phyloP scores from a whole-genome alignment of 2,113 vertebrate species.

The Pipra filicauda region DNA sequence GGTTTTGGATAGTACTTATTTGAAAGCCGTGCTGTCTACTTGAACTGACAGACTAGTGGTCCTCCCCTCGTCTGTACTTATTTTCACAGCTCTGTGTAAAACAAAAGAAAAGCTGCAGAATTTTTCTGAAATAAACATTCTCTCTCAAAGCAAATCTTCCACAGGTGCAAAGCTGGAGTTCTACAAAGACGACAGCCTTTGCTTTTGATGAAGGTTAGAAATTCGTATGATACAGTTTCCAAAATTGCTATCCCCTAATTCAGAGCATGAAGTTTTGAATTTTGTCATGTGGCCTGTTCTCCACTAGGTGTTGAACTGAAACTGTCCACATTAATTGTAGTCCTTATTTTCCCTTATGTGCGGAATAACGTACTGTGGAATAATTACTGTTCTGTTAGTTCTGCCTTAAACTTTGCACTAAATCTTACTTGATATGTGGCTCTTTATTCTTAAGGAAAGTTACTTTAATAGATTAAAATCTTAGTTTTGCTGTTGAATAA shows the following conservation, averaged over 20 bases:
- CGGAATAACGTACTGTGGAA: neutral
- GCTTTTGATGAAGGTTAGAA: neutral
- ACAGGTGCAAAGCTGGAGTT: neutral
- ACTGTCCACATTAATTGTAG: neutral
- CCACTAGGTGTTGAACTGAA: constrained; percentile 32
- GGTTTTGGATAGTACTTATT: neutral
- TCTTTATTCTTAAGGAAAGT: neutral
- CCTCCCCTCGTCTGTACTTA: neutral
- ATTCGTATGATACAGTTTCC: neutral
- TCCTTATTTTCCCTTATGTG: neutral
- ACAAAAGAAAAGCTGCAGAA: neutral
- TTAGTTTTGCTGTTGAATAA: neutral
- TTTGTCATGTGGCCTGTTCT: constrained; percentile 1
- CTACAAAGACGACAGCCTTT: neutral
- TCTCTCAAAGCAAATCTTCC: neutral
- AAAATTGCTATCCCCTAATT: neutral
- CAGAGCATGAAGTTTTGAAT: neutral
- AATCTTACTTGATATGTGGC: neutral
- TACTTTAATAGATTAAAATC: neutral
- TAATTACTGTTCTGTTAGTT: neutral
- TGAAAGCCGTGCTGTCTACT: neutral
- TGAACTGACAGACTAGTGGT: neutral
- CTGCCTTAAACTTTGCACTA: neutral
- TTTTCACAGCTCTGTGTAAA: fast-evolving
- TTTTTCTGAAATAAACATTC: neutral